Evolutionary conservation across 1,140 invertebrate species (phyloP), one percentile per base, ranked within the genome.

Genomic region (Diachasma alloeum): DNA sequence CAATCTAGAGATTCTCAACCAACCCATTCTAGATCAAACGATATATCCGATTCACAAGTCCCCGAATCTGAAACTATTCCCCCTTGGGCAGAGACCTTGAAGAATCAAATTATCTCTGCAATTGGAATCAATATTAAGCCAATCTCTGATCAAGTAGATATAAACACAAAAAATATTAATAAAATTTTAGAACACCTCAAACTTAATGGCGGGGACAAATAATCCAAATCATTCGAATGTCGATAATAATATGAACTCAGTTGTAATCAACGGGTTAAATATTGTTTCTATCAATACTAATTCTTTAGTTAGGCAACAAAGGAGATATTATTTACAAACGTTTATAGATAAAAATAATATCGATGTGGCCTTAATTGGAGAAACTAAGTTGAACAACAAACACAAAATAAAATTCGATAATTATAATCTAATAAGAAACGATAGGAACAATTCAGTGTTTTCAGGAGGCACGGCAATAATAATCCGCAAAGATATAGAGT

Each of bases 401-500:
- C 66, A 79, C 46, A 79, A 76, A 59, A 0, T 74, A 11, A 13
- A 22, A 15, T n/a, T n/a, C n/a, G n/a, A n/a, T n/a, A n/a, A n/a
- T n/a, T n/a, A n/a, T n/a, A n/a, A n/a, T n/a, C n/a, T 73, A 1
- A 68, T 77, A 17, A 44, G 71, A 26, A 73, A 70, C 19, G 78
- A 79, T 36, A 66, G 78, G 44, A 69, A 69, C 9, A 76, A 75
- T 15, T 36, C 74, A 8, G 4, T 2, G 15, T 59, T 72, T 15
- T 74, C 74, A 6, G 78, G 78, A 2, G 78, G 74, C 15, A 76
- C 75, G 13, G 75, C 75, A 24, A 76, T 76, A 4, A 17, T 71
- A 31, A 70, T 75, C 4, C 48, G 26, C 11, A 63, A 74, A n/a
- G 11, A 66, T 4, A 59, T 74, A 24, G 1, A 1, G 3, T 37